phyloP scores from a whole-genome alignment of 1,140 invertebrate species.

The Mactra quadrangularis region DNA sequence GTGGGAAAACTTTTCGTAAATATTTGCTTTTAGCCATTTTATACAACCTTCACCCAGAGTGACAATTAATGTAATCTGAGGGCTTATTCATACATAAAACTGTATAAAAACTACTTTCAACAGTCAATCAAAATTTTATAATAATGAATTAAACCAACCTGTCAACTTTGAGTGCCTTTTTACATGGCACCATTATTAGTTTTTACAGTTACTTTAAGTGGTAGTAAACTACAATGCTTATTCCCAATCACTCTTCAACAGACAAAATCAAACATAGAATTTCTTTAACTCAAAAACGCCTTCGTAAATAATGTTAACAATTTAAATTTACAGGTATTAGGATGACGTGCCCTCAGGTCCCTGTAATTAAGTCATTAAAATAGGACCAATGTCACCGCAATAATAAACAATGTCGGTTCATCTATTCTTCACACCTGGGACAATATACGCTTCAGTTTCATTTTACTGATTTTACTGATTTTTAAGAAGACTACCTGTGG shows the following conservation, averaged over 20 bases:
- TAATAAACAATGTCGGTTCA: conserved; percentile 23
- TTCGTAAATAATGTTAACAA: too few species aligned
- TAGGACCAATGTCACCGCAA: conserved; percentile 15
- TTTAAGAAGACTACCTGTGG: conserved; percentile 10
- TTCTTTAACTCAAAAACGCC: too few species aligned
- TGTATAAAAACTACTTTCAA: neutral
- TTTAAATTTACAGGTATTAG: conserved; percentile 34
- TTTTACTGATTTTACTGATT: neutral
- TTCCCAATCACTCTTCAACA: conserved; percentile 13
- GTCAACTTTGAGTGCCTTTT: conserved; percentile 23
- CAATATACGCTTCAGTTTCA: conserved; percentile 16
- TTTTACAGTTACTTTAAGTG: conserved; percentile 31
- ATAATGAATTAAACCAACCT: conserved; percentile 17
- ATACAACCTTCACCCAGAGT: neutral
- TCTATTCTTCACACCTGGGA: conserved; percentile 23
- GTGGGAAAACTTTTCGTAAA: conserved; percentile 2
- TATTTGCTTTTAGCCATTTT: neutral
- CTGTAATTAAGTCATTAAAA: conserved; percentile 49
- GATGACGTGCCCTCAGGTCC: conserved; percentile 22
- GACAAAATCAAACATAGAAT: too few species aligned
- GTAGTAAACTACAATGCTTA: conserved; percentile 18
- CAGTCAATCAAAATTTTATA: conserved; percentile 14
- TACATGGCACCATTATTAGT: conserved; percentile 4
- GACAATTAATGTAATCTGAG: conserved; percentile 28
- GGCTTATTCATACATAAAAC: too few species aligned